Percentiles rank a stretch among this genome's conserved stretches.
Conservation (phyloP, 2,888 invertebrate genomes). For the Brenthis ino region DNA sequence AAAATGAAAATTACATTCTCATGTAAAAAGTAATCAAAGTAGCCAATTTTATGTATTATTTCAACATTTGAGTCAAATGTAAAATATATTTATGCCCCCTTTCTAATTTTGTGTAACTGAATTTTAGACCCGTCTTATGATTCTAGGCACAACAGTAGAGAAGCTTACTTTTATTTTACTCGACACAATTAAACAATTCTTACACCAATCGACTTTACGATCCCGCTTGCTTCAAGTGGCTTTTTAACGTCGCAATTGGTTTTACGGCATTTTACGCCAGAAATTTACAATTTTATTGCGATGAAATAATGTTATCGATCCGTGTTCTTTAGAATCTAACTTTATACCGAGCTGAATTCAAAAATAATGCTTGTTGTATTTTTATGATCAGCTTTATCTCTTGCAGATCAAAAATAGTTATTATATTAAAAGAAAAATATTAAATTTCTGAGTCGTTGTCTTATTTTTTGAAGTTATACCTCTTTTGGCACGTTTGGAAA, state of each 20-base stretch:
- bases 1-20: no score
- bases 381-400: background rate
- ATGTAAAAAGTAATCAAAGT: no score
- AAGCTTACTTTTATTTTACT: conserved; percentile 43
- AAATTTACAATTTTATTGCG: conserved; percentile 61
- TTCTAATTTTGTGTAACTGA: background rate
- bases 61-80: background rate
- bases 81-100: background rate
- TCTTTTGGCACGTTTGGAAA: no score
- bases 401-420: no score
- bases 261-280: conserved; percentile 64
- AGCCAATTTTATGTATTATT: background rate
- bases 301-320: conserved; percentile 33
- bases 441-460: no score
- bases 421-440: no score
- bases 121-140: conserved; percentile 6
- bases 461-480: no score
- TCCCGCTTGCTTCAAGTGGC: conserved; percentile 55
- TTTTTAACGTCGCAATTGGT: conserved; percentile 67
- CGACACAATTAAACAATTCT: conserved; percentile 69
- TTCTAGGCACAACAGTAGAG: conserved; percentile 7
- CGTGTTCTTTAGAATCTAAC: background rate
- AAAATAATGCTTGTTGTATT: background rate
- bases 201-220: conserved; percentile 73
- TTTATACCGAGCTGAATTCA: background rate